Conservation (phyloP, 2,888 invertebrate species). For the Elgonia sp. region DNA sequence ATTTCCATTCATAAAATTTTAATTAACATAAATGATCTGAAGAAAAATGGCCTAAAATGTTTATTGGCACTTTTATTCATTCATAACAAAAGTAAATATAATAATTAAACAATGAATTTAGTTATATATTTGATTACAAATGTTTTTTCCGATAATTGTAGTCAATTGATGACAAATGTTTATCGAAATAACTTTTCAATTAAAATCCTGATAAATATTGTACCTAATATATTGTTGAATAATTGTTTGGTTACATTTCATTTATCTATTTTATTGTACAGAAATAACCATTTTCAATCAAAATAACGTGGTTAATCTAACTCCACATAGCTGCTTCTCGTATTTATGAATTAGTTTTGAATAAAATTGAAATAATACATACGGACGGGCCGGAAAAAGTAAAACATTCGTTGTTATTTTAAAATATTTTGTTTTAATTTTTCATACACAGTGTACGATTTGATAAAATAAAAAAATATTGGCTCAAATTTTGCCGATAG, state of each 20-base stretch:
- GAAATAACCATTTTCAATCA: neutral
- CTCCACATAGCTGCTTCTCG: neutral
- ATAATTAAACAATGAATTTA: too few relatives aligned
- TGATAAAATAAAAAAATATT: conserved; percentile 8
- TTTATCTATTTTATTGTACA: neutral
- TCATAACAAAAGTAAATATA: too few relatives aligned
- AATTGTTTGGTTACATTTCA: neutral
- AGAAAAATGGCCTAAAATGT: too few relatives aligned
- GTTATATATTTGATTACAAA: too few relatives aligned
- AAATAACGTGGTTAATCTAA: neutral
- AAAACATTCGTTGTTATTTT: conserved; percentile 6
- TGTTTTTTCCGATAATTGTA: too few relatives aligned
- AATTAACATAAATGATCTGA: too few relatives aligned
- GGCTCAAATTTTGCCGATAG: neutral
- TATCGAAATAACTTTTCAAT: neutral
- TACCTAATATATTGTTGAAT: neutral
- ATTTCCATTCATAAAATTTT: too few relatives aligned
- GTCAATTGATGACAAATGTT: too few relatives aligned
- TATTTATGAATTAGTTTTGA: neutral
- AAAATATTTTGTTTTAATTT: neutral
- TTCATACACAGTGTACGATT: neutral
- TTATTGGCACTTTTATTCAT: too few relatives aligned
- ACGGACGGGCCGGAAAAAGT: neutral
- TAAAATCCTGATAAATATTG: neutral
- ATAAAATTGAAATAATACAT: neutral